A percentile compares a stretch with the other conserved stretches of the same genome.
Conservation (phyloP, 2,888 invertebrate genomes). For the Lepeophtheirus nordmannii region DNA sequence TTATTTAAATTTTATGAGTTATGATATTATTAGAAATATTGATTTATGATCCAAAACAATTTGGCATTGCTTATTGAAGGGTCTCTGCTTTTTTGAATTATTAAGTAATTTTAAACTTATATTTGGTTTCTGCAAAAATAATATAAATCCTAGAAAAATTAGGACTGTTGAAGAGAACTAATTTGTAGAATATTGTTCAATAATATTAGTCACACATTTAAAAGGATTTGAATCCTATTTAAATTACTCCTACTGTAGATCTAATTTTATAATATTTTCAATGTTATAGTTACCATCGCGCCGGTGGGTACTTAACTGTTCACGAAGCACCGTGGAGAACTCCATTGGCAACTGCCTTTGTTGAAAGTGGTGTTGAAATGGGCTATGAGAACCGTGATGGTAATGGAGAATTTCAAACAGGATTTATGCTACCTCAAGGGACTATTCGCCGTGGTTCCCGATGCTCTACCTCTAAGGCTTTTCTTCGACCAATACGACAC, state of each 20-base stretch:
- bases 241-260: not conserved
- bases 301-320: slow-evolving; percentile 60
- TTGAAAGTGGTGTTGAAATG: slow-evolving; percentile 64
- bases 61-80: no score
- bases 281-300: slow-evolving; percentile 31
- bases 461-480: slow-evolving; percentile 76
- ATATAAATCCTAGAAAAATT: no score
- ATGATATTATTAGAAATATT: no score
- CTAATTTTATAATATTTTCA: slow-evolving; percentile 15
- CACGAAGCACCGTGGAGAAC: slow-evolving; percentile 75
- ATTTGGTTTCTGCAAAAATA: no score
- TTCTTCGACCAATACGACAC: slow-evolving; percentile 58
- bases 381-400: slow-evolving; percentile 73
- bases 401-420: slow-evolving; percentile 69
- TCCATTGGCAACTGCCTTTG: slow-evolving; percentile 60
- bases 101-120: no score
- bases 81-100: no score
- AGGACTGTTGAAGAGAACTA: no score
- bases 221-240: no score
- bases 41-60: no score
- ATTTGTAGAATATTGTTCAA: no score
- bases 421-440: slow-evolving; percentile 78
- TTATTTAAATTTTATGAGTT: not conserved
- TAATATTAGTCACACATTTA: no score
- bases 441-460: slow-evolving; percentile 69